Base-by-base conservation (phyloP, 1,140 invertebrate genomes). In the Eciton burchellii region DNA sequence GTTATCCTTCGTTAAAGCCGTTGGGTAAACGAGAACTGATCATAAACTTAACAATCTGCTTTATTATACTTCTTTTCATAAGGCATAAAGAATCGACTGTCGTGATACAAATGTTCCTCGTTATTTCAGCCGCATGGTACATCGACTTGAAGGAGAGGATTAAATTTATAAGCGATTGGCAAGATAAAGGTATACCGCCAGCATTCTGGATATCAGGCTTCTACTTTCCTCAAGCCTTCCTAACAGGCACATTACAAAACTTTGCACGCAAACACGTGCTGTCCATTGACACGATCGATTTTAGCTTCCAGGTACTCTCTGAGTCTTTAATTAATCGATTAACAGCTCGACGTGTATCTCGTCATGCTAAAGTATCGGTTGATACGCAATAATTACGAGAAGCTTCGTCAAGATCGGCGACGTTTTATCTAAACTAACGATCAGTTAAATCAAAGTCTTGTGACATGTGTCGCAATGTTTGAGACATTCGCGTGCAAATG, bases 161-260 rank as follows among this genome's bases (percentile, higher is more conserved):
- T 91, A 93, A 95, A 87, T 97, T 95, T 92, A 94, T 97, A 84
- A 94, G 95, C 52, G 91, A 94, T 21, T 98, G 97, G 97, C 95
- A 95, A 6, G 93, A 95, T 9, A 87, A 94, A 9, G 97, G 97
- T 24, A 96, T 96, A 81, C 97, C 97, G 0, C 87, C 94, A 12
- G 95, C 96, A 43, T 97, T 97, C 92, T 98, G 97, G 97, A 97
- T 98, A 66, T 97, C 97, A 0, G 97, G 97, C 0, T 97, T 98
- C 91, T 98, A 96, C 93, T 98, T 98, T 92, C 97, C 97, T 2
- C 97, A 98, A 94, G 97, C 97, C 0, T 97, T 98, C 93, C 94
- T 98, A 16, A 98, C 97, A 5, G 97, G 96, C 56, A 97, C 96
- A 1, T 92, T 97, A 57, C 97, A 98, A 94, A 98, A 98, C 94